A percentile compares a stretch with the other conserved stretches of the same genome.
Conservation (phyloP, 2,888 invertebrate genomes). For the Busseola fusca region DNA sequence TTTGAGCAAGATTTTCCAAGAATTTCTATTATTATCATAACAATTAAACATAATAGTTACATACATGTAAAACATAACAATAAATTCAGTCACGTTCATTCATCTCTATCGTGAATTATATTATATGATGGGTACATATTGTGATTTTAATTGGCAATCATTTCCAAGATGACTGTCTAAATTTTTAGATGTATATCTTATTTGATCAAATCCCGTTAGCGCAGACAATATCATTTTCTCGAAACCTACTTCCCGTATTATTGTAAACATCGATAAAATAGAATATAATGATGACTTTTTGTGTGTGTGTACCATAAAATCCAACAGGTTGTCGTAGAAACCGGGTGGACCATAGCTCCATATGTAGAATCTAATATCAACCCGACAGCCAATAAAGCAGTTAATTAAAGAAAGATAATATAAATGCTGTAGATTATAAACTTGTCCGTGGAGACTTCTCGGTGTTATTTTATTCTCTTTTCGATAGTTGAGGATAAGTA, state of each 20-base stretch:
- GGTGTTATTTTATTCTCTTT: conserved; percentile 32
- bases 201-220: conserved; percentile 1
- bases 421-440: conserved; percentile 39
- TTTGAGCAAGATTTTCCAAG: neutral
- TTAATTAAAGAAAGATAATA: conserved; percentile 22
- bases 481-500: conserved; percentile 22
- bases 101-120: too few relatives aligned
- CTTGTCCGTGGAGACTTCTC: conserved; percentile 24
- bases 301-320: conserved; percentile 22
- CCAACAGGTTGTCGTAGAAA: conserved; percentile 33
- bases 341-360: conserved; percentile 21
- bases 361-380: conserved; percentile 33
- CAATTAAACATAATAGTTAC: neutral
- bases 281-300: conserved; percentile 18
- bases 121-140: neutral
- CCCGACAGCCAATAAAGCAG: conserved; percentile 13
- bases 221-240: conserved; percentile 16
- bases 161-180: neutral
- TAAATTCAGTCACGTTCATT: conserved; percentile 7
- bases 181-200: conserved; percentile 4
- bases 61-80: neutral
- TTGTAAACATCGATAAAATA: conserved; percentile 16
- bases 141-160: conserved; percentile 26
- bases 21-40: conserved; percentile 14
- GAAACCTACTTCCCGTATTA: conserved; percentile 11